Conservation (phyloP, 2,888 invertebrate species). For the Brachycybe producta region DNA sequence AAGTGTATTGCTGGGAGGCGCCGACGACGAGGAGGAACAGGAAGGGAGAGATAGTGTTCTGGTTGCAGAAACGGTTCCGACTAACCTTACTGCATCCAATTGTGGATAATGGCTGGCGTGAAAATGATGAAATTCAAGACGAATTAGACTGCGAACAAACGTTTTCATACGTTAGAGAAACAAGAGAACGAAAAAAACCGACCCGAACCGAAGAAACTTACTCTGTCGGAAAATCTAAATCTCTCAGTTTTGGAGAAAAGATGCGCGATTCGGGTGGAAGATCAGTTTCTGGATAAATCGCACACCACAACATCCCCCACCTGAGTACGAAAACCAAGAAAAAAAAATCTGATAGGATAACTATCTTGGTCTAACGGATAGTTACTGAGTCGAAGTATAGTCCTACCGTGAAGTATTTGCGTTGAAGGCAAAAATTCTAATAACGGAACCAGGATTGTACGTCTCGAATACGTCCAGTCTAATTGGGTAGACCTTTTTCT, state of each 20-base stretch:
- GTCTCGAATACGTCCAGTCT: constrained; percentile 22
- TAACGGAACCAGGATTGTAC: constrained; percentile 23
- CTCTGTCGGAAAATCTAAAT: constrained; percentile 19
- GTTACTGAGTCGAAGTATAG: background rate
- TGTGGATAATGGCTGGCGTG: constrained; percentile 72
- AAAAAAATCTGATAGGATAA: background rate
- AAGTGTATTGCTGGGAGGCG: no score
- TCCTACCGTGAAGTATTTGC: constrained; percentile 16
- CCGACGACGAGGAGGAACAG: no score
- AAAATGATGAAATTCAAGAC: constrained; percentile 74
- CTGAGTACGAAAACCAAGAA: constrained; percentile 7
- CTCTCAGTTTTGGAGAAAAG: constrained; percentile 18
- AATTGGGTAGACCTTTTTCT: constrained; percentile 19
- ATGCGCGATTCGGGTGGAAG: constrained; percentile 12
- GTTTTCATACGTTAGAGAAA: background rate
- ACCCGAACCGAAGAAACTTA: constrained; percentile 15
- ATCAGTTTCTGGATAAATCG: constrained; percentile 10
- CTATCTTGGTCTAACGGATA: background rate
- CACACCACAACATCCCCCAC: constrained; percentile 20
- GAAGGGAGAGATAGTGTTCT: background rate
- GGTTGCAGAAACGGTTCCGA: constrained; percentile 42
- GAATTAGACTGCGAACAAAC: constrained; percentile 47
- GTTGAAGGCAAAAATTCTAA: constrained; percentile 21
- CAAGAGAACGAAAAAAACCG: background rate
- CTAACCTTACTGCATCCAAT: constrained; percentile 67